These are phyloP conservation scores for Protophormia terraenovae DNA, from an alignment of 2,888 invertebrate species.

Conservation along the genomic window DNA sequence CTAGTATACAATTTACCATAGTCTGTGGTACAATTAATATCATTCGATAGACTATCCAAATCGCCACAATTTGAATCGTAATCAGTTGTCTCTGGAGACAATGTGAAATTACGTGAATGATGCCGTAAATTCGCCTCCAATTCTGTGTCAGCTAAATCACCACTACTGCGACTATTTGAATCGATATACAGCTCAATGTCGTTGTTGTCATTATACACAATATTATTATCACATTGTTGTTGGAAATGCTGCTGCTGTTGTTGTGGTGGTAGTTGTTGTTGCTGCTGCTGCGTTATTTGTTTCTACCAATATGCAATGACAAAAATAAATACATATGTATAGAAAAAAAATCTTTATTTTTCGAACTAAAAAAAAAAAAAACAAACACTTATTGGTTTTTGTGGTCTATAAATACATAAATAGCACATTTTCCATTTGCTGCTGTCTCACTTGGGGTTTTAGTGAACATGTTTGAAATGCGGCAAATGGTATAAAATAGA, in stretches of 20 bases:
- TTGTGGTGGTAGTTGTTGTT: conserved; percentile 25
- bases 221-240: conserved; percentile 71
- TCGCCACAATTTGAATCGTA: conserved; percentile 95
- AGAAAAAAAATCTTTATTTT: conserved; percentile 4
- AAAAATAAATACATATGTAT: conserved; percentile 45
- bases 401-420: conserved; percentile 60
- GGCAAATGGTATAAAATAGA: conserved; percentile 8
- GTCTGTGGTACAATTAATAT: conserved; percentile 82
- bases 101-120: conserved; percentile 91
- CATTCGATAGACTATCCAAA: conserved; percentile 86
- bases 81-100: conserved; percentile 96
- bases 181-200: conserved; percentile 81
- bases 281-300: conserved; percentile 49
- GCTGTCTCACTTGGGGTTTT: conserved; percentile 23
- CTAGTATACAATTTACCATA: conserved; percentile 87
- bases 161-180: conserved; percentile 81
- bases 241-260: conserved; percentile 21
- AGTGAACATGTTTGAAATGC: conserved; percentile 35
- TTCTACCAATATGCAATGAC: conserved; percentile 60
- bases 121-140: conserved; percentile 78
- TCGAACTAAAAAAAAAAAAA: not conserved
- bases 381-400: conserved; percentile 55
- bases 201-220: conserved; percentile 78
- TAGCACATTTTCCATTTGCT: conserved; percentile 46
- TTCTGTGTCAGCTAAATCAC: conserved; percentile 79